These are phyloP conservation scores for Eriosoma lanigerum DNA, from an alignment of 1,140 invertebrate species.

Conservation along the genomic window DNA sequence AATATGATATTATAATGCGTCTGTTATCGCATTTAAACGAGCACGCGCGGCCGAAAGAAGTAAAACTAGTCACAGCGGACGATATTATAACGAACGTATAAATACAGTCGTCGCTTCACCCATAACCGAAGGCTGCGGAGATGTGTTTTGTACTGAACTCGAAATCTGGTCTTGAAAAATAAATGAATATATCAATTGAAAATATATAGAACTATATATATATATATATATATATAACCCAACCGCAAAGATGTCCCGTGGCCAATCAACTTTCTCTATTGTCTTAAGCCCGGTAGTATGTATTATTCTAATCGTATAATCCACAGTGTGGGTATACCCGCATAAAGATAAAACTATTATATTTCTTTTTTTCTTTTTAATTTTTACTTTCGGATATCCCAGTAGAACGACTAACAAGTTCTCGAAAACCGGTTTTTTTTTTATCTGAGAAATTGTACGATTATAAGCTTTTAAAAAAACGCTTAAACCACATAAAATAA, in stretches of 20 bases:
- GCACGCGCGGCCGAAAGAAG: not conserved
- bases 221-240: not conserved
- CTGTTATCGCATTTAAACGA: too few species aligned
- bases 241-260: conserved; percentile 37
- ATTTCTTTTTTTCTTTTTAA: too few species aligned
- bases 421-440: conserved; percentile 13
- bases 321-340: not conserved
- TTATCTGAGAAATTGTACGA: not conserved
- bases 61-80: not conserved
- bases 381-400: conserved; percentile 35
- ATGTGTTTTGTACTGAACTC: not conserved
- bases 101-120: not conserved
- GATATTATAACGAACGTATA: not conserved
- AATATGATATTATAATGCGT: too few species aligned
- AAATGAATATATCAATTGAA: conserved; percentile 5
- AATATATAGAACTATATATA: conserved; percentile 1
- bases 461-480: conserved; percentile 24
- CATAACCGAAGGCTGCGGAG: not conserved
- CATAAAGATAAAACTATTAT: not conserved
- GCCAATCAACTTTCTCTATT: conserved; percentile 51
- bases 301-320: conserved; percentile 33
- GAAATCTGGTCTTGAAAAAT: conserved; percentile 36
- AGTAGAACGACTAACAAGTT: not conserved
- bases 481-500: too few species aligned
- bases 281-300: conserved; percentile 40